These are phyloP conservation scores for Spatula versicolor DNA, from an alignment of 2,797 vertebrate species.

Conservation along the genomic window DNA sequence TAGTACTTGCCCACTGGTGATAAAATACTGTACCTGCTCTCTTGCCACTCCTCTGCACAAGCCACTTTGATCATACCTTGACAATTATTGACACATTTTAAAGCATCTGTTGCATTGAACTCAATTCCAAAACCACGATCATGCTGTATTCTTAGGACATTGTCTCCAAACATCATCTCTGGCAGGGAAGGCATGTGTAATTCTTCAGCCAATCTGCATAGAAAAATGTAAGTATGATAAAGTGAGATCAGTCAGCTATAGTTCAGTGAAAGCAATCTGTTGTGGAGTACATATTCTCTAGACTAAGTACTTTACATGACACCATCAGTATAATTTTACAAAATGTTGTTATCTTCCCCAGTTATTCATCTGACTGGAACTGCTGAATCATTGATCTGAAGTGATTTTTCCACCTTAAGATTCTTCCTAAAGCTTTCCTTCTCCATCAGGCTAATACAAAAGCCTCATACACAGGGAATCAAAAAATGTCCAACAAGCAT, in stretches of 20 bases:
- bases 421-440: not conserved
- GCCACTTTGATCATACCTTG: conserved; percentile 93
- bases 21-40: conserved; percentile 86
- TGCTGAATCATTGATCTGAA: not conserved
- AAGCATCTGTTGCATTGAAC: conserved; percentile 93
- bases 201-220: conserved; percentile 88
- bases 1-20: conserved; percentile 28
- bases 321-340: not conserved
- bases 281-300: not conserved
- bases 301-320: not conserved
- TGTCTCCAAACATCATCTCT: conserved; percentile 98
- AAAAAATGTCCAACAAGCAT: not conserved
- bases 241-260: not conserved
- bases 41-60: conserved; percentile 97
- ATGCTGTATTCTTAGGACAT: conserved; percentile 92
- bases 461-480: not conserved
- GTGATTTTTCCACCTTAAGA: not conserved
- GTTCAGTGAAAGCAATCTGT: not conserved
- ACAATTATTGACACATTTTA: conserved; percentile 92
- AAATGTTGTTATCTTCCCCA: not conserved
- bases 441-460: not conserved
- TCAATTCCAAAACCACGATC: conserved; percentile 90
- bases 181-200: conserved; percentile 92
- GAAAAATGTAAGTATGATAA: not conserved
- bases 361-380: not conserved